phyloP scores from a whole-genome alignment of 2,113 vertebrate genomes.

The Apteryx mantelli region DNA sequence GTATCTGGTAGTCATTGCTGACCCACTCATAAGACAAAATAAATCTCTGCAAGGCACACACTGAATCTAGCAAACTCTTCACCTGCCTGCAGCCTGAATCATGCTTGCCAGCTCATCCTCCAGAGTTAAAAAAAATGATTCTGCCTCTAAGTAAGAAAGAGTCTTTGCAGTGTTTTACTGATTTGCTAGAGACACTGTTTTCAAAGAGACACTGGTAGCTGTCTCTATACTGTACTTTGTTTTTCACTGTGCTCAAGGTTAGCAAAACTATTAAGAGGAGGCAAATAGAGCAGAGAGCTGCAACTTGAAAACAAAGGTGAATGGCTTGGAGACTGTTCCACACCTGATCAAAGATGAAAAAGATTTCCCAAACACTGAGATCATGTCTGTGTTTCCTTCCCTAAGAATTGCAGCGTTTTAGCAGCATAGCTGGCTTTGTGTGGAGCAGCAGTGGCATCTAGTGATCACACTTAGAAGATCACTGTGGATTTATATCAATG shows the following conservation, averaged over 20 bases:
- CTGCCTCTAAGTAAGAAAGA: background rate
- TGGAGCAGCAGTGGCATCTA: conserved; percentile 74
- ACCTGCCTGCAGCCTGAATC: background rate
- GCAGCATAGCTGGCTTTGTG: accelerated
- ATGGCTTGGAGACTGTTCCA: background rate
- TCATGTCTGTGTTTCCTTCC: accelerated
- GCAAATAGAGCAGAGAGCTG: background rate
- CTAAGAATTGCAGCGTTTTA: background rate
- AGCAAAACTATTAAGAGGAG: background rate
- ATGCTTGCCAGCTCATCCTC: background rate
- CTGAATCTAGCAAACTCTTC: background rate
- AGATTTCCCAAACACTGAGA: background rate
- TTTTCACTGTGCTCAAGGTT: background rate
- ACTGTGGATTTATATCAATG: accelerated
- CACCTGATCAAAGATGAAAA: accelerated
- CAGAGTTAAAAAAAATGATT: background rate
- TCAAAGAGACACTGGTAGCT: accelerated
- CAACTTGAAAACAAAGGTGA: background rate
- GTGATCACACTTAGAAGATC: background rate
- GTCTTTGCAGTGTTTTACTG: background rate
- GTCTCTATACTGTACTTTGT: background rate
- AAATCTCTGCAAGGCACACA: background rate
- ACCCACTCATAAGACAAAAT: background rate
- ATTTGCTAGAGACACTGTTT: background rate
- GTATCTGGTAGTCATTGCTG: background rate